These are phyloP conservation scores for Acleris literana DNA, from an alignment of 2,888 invertebrate genomes.

Conservation along the genomic window DNA sequence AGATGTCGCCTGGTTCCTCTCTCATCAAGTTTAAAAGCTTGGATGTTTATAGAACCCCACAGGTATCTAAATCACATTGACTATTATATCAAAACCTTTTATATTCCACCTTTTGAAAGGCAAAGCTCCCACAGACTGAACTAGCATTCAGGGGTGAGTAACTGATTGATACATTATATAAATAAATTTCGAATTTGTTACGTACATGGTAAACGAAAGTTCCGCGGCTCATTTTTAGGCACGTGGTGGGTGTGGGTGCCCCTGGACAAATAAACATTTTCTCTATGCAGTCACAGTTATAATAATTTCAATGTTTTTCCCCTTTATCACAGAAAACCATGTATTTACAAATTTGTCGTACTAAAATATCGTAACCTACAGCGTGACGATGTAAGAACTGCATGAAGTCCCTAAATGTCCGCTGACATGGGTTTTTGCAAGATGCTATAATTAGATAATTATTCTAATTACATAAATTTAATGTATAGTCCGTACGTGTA, in stretches of 20 bases:
- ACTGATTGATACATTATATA: too few relatives aligned
- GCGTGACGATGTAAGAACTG: slow-evolving; percentile 72
- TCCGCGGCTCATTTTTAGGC: slow-evolving; percentile 55
- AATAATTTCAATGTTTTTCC: slow-evolving; percentile 76
- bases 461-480: slow-evolving; percentile 27
- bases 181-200: too few relatives aligned
- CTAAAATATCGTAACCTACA: slow-evolving; percentile 73
- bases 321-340: slow-evolving; percentile 84
- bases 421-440: slow-evolving; percentile 55
- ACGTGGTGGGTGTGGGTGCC: slow-evolving; percentile 54
- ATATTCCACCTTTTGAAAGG: too few relatives aligned
- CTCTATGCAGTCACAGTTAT: slow-evolving; percentile 81
- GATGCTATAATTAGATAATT: slow-evolving; percentile 28
- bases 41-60: too few relatives aligned
- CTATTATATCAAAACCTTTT: too few relatives aligned
- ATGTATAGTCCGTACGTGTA: slow-evolving; percentile 26
- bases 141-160: too few relatives aligned
- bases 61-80: too few relatives aligned
- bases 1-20: too few relatives aligned
- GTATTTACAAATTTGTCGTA: slow-evolving; percentile 84
- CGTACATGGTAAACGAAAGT: slow-evolving; percentile 31
- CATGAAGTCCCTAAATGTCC: slow-evolving; percentile 49
- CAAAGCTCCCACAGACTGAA: too few relatives aligned
- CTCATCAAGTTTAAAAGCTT: too few relatives aligned
- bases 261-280: slow-evolving; percentile 73